Evolutionary conservation across 2,888 invertebrate species (phyloP).

Genomic region (Diplazon laetatorius): DNA sequence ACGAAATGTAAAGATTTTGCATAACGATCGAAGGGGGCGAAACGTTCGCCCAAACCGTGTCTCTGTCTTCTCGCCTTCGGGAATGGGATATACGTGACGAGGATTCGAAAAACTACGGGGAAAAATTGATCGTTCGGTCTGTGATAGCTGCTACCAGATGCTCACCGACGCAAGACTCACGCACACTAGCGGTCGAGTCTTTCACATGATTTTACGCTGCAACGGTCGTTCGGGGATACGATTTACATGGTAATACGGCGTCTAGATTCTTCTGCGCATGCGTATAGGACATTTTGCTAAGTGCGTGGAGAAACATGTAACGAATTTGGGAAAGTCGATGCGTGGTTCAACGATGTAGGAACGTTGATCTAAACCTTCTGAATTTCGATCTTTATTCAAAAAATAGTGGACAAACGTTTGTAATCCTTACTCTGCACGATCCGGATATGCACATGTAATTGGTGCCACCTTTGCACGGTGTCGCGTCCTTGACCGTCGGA

Average conservation of each 20-base stretch:
- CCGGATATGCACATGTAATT: conserved; percentile 93
- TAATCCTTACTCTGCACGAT: conserved; percentile 86
- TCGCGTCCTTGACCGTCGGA: conserved; percentile 91
- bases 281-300: not conserved
- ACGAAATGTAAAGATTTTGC: conserved; percentile 21
- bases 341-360: no score
- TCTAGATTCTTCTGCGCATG: not conserved
- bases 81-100: conserved; percentile 44
- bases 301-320: not conserved
- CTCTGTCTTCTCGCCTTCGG: conserved; percentile 7
- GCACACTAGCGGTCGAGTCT: conserved; percentile 15
- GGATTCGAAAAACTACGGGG: conserved; percentile 20
- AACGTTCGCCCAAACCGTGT: conserved; percentile 3
- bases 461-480: conserved; percentile 91
- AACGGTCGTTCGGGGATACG: conserved; percentile 8
- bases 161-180: not conserved
- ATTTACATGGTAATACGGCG: not conserved
- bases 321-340: not conserved
- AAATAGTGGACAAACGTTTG: not conserved
- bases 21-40: not conserved
- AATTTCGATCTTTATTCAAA: conserved; percentile 23
- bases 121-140: conserved; percentile 1
- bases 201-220: conserved; percentile 6
- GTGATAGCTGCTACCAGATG: not conserved
- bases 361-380: not conserved